Percentiles rank a stretch among this genome's conserved stretches.
Conservation (phyloP, 2,797 vertebrate species). For the Enteromius thamalakanensis region DNA sequence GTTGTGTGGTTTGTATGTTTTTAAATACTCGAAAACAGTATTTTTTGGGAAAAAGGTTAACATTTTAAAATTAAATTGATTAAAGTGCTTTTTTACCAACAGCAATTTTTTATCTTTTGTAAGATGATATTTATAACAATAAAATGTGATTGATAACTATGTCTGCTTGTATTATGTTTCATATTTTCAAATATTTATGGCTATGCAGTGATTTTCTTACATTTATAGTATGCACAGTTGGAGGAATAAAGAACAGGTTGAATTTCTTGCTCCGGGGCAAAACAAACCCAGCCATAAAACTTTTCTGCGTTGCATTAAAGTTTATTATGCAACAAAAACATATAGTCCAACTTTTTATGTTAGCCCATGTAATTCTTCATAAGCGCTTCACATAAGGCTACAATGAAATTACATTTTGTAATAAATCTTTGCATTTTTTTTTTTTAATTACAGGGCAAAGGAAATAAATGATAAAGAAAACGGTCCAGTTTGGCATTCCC, state of each 20-base stretch:
- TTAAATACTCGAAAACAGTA: constrained; percentile 46
- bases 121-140: constrained; percentile 83
- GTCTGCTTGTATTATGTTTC: background rate
- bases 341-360: constrained; percentile 3
- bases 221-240: constrained; percentile 1
- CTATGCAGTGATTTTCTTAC: background rate
- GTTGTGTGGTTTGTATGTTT: constrained; percentile 50
- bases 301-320: constrained; percentile 3
- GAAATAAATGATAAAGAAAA: constrained; percentile 8
- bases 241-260: background rate
- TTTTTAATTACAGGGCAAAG: constrained; percentile 3
- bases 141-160: constrained; percentile 76
- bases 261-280: constrained; percentile 12
- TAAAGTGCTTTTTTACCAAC: constrained; percentile 63
- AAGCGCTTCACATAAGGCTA: constrained; percentile 11
- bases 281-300: constrained; percentile 8
- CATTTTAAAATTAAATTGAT: constrained; percentile 53
- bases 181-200: background rate
- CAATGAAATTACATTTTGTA: constrained; percentile 11
- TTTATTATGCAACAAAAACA: constrained; percentile 41
- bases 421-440: background rate
- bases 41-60: constrained; percentile 33
- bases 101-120: constrained; percentile 68
- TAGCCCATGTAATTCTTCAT: constrained; percentile 14
- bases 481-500: background rate